phyloP scores from a whole-genome alignment of 2,888 invertebrate species.

The Colletes collaris region DNA sequence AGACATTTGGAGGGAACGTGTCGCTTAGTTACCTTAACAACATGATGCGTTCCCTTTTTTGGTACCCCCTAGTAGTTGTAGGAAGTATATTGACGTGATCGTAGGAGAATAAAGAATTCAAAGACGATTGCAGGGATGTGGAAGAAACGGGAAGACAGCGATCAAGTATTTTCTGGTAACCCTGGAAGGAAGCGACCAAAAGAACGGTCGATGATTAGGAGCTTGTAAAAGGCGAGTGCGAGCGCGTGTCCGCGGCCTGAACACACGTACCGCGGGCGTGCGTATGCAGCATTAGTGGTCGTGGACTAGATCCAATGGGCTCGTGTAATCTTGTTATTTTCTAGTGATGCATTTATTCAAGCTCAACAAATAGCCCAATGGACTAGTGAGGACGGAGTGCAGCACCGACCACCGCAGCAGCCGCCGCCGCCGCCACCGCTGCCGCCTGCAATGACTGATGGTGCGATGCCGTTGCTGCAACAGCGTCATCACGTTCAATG shows the following conservation, averaged over 20 bases:
- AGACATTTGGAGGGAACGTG: too few relatives aligned
- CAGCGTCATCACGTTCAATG: constrained; percentile 64
- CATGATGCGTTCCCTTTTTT: too few relatives aligned
- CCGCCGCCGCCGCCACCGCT: constrained; percentile 78
- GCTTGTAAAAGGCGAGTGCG: constrained; percentile 17
- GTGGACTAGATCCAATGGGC: constrained; percentile 78
- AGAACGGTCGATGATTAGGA: background rate
- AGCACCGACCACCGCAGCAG: constrained; percentile 82
- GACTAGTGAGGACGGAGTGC: constrained; percentile 92
- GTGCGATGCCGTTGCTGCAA: constrained; percentile 38
- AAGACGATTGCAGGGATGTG: too few relatives aligned
- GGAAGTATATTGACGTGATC: too few relatives aligned
- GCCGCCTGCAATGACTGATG: constrained; percentile 65
- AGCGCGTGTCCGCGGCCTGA: constrained; percentile 26
- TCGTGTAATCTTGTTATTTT: constrained; percentile 89
- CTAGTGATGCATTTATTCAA: constrained; percentile 98
- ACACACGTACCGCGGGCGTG: constrained; percentile 36
- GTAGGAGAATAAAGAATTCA: too few relatives aligned
- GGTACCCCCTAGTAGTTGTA: too few relatives aligned
- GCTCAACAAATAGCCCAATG: constrained; percentile 98
- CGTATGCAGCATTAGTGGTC: constrained; percentile 74
- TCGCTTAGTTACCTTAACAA: too few relatives aligned
- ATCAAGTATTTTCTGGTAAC: too few relatives aligned
- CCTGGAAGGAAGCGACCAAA: constrained; percentile 26
- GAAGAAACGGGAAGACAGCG: too few relatives aligned